phyloP scores from a whole-genome alignment of 1,140 invertebrate genomes.

The Uloborus diversus region DNA sequence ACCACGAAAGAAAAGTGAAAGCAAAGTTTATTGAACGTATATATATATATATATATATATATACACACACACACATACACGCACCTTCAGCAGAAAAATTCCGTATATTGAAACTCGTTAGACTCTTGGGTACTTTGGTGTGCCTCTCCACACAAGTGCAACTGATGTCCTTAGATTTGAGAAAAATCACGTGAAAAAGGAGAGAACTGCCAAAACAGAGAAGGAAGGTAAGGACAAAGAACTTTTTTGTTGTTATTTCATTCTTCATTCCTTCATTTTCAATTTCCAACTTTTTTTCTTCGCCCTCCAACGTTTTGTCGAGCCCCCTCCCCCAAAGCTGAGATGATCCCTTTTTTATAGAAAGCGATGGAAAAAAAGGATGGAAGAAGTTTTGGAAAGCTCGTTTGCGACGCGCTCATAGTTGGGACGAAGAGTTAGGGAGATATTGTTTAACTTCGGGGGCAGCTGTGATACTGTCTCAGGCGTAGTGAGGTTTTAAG shows the following conservation, averaged over 20 bases:
- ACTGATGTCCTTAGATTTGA: constrained; percentile 33
- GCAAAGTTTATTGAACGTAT: too few species aligned
- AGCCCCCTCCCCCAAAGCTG: neutral
- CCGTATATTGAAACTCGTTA: constrained; percentile 49
- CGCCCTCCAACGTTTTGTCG: neutral
- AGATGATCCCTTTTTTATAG: constrained; percentile 48
- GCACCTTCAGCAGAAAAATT: neutral
- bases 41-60: too few species aligned
- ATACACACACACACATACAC: too few species aligned
- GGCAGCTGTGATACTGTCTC: neutral
- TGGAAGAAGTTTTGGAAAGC: neutral
- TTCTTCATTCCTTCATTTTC: constrained; percentile 27
- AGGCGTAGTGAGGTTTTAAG: too few species aligned
- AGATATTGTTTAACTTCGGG: constrained; percentile 3
- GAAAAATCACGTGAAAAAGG: constrained; percentile 22
- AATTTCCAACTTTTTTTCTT: neutral
- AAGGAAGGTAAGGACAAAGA: neutral
- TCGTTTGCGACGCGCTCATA: constrained; percentile 9
- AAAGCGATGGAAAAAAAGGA: constrained; percentile 11
- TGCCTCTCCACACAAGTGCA: constrained; percentile 26
- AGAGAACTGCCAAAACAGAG: constrained; percentile 11
- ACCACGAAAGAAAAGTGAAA: too few species aligned
- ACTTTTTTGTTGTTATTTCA: neutral
- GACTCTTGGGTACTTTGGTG: constrained; percentile 32
- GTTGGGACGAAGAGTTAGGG: neutral